Base-by-base conservation (phyloP, 2,797 vertebrate genomes). In the Glyptemys insculpta region DNA sequence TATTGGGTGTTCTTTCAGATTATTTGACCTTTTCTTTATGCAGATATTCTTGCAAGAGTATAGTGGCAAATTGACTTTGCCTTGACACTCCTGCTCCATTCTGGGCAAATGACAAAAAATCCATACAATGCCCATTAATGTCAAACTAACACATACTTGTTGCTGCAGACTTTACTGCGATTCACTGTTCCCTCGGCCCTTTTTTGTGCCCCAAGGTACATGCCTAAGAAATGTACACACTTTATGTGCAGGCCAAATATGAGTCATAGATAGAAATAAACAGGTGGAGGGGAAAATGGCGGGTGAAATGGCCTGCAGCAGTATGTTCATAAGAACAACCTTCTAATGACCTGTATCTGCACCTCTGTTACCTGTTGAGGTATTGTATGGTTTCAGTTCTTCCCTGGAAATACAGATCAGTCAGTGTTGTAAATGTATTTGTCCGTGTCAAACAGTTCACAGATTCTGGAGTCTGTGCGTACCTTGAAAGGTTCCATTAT, bases 81-180 rank as follows among this genome's bases (percentile, higher is more conserved):
- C 72, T 93, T 95, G 96, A 97, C 95, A 95, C 88, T 95, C 85
- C 92, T 82, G 85, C 83, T 97, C 87, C 81, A 91, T 96, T 96
- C 92, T 95, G 96, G 92, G 62, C 96, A 95, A 95, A 94, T 95
- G 96, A 97, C 95, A 97, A 95, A 97, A 97, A 97, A 97, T 97
- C 97, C 90, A 97, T 97, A 96, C 91, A 80, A 86, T 93, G 89
- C 94, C 91, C 88, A 95, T 96, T 97, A 96, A 90, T 91, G 95
- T 97, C 95, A 97, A 87, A 92, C 95, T 94, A 96, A 93, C 95
- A 95, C 91, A 91, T 89, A 96, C 95, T 97, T 97, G 96, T 96
- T 97, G 96, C 95, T 95, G 85, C 79, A 96, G 89, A 47, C 96
- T 97, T 97, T 97, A 97, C 86, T 94, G 94, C 87, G 96, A 89